These are phyloP conservation scores for Oryzias curvinotus DNA, from an alignment of 2,113 vertebrate genomes.

Conservation along the genomic window DNA sequence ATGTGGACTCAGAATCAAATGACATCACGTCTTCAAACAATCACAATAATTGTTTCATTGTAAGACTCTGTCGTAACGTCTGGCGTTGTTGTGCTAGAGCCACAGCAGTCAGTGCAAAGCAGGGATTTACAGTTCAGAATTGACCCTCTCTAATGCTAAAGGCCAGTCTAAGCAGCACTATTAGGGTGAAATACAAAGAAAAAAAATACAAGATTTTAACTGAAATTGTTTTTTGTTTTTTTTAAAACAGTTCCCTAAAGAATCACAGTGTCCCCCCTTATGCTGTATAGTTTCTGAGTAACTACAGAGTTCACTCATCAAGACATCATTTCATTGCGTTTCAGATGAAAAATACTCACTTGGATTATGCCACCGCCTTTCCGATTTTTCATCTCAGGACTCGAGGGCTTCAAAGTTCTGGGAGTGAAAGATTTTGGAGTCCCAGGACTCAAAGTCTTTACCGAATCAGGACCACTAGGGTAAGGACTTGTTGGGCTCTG, in stretches of 20 bases:
- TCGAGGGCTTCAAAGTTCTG: conserved; percentile 54
- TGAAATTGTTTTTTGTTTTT: too few species aligned
- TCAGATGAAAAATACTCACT: conserved; percentile 36
- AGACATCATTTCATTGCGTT: background rate
- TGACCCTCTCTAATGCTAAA: background rate
- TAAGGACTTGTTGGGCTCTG: conserved; percentile 18
- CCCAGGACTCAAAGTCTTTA: conserved; percentile 28
- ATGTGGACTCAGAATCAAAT: conserved; percentile 24
- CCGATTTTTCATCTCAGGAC: conserved; percentile 26
- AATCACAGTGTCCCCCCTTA: too few species aligned
- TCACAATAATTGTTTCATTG: conserved; percentile 49
- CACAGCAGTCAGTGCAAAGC: conserved; percentile 34
- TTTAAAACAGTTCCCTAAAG: too few species aligned
- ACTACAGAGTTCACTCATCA: too few species aligned
- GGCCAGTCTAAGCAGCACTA: background rate
- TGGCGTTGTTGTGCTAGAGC: conserved; percentile 24
- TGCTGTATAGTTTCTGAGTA: too few species aligned
- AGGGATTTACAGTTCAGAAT: conserved; percentile 27
- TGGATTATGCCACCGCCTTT: conserved; percentile 35
- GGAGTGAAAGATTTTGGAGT: conserved; percentile 56
- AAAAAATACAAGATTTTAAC: background rate
- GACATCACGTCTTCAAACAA: conserved; percentile 51
- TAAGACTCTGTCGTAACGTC: conserved; percentile 24
- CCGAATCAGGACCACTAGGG: conserved; percentile 15
- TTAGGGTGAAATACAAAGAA: background rate